Evolutionary conservation across 2,797 vertebrate genomes (phyloP), one percentile per base, ranked within the genome.

Genomic region (Sparus aurata): DNA sequence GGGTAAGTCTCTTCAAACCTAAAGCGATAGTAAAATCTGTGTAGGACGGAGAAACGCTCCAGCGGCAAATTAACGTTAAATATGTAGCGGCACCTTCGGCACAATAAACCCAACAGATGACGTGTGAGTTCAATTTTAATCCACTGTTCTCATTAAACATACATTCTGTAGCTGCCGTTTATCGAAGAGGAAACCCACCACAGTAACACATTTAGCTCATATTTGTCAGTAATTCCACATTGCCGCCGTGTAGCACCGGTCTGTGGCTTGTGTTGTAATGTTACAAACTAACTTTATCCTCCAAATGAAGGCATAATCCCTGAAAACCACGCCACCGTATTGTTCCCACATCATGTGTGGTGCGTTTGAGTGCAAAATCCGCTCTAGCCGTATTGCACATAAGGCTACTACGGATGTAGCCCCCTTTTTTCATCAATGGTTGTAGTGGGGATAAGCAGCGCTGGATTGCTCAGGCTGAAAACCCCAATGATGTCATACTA

Each of bases 1-100:
- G 98, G 98, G 98, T 98, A 93, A 98, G 98, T 96, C 82, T 83
- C 13, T 64, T 59, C 38, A 38, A 55, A 70, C 18, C 46, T 83
- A 45, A 4, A 62, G n/a, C 58, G 13, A 46, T 50, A 79, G 43
- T 65, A 6, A 57, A 63, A 30, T 66, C 16, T 57, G 73, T 81
- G 62, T 69, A 20, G 75, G 69, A 74, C 66, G 60, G 46, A 60
- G 62, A 79, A 70, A 25, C 58, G 72, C 70, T 84, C 70, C 77
- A 58, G 52, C 41, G 22, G 46, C 1, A 62, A 79, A 84, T 83
- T 2, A 73, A 76, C 34, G 55, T 81, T 49, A 41, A 73, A 82
- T 13, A 20, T 65, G 70, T 52, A 62, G 52, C 73, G 74, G 67
- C 64, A 67, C 17, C 58, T 41, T 72, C 66, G 47, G 76, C 73